phyloP scores from a whole-genome alignment of 2,888 invertebrate species.

The Drosophila infuscata region DNA sequence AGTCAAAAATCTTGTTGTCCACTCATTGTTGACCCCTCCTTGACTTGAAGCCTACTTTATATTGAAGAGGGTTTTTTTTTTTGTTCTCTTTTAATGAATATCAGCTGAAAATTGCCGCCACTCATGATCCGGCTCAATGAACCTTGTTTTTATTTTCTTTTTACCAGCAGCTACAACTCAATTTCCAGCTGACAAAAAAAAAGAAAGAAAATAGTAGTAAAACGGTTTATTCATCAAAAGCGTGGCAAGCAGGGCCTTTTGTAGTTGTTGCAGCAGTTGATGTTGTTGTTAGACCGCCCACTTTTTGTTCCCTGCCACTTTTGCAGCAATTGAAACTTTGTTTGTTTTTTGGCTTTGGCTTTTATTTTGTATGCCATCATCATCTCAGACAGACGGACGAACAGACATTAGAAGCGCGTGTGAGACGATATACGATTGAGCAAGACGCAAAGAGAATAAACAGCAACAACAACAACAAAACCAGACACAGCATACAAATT shows the following conservation, averaged over 20 bases:
- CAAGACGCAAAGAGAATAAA: slow-evolving; percentile 57
- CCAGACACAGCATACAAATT: slow-evolving; percentile 59
- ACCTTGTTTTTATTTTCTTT: slow-evolving; percentile 24
- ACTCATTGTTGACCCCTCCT: slow-evolving; percentile 43
- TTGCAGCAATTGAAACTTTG: slow-evolving; percentile 71
- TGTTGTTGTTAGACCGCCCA: slow-evolving; percentile 52
- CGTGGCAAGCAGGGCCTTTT: slow-evolving; percentile 65
- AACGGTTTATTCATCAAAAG: slow-evolving; percentile 74
- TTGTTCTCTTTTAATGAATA: slow-evolving; percentile 33
- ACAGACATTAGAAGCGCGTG: slow-evolving; percentile 72
- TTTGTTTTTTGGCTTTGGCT: slow-evolving; percentile 42
- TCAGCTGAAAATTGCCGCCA: slow-evolving; percentile 29
- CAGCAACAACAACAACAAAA: slow-evolving; percentile 62
- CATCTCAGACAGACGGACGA: slow-evolving; percentile 59
- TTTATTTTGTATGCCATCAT: slow-evolving; percentile 62
- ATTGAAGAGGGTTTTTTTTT: slow-evolving; percentile 42
- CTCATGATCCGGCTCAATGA: slow-evolving; percentile 70
- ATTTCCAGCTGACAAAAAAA: slow-evolving; percentile 37
- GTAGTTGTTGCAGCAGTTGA: slow-evolving; percentile 20
- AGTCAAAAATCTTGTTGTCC: slow-evolving; percentile 25
- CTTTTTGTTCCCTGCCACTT: slow-evolving; percentile 62
- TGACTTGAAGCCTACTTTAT: slow-evolving; percentile 28
- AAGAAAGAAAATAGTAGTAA: slow-evolving; percentile 35
- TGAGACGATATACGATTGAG: slow-evolving; percentile 62
- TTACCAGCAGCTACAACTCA: slow-evolving; percentile 54